Percentiles rank a stretch among this genome's conserved stretches.
These are phyloP conservation scores for Meandrusa payeni DNA, from an alignment of 2,888 invertebrate genomes.

Conservation along the genomic window DNA sequence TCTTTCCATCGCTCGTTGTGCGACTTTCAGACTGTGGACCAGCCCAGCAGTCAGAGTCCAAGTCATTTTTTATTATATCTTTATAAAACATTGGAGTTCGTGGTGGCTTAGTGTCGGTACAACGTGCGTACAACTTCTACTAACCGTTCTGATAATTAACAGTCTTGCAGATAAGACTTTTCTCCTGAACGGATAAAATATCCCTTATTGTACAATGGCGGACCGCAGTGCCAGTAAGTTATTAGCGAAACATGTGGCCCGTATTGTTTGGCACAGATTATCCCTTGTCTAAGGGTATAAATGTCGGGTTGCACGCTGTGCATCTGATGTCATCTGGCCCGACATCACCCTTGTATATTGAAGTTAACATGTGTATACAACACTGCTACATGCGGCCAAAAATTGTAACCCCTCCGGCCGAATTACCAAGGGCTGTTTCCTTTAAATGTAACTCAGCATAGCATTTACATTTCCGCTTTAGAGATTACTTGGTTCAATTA, in stretches of 20 bases:
- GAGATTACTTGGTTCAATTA: too few species aligned
- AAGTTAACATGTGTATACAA: slow-evolving; percentile 20
- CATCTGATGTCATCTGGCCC: slow-evolving; percentile 22
- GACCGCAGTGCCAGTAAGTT: slow-evolving; percentile 7
- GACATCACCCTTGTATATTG: slow-evolving; percentile 22
- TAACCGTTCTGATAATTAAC: too few species aligned
- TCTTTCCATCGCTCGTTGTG: too few species aligned
- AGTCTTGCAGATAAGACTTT: too few species aligned
- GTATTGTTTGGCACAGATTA: slow-evolving; percentile 20
- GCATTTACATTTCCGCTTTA: too few species aligned
- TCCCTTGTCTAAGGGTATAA: slow-evolving; percentile 19
- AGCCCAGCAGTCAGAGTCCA: too few species aligned
- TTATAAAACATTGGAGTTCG: too few species aligned
- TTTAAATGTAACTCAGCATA: not conserved
- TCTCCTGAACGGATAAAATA: too few species aligned
- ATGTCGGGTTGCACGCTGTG: slow-evolving; percentile 14
- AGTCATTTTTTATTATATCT: too few species aligned
- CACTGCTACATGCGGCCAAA: slow-evolving; percentile 12
- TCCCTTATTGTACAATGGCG: not conserved
- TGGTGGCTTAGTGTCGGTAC: too few species aligned
- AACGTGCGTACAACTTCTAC: too few species aligned
- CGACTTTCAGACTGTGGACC: too few species aligned
- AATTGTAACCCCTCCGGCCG: slow-evolving; percentile 3
- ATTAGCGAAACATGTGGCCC: slow-evolving; percentile 20
- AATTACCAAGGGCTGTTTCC: not conserved